phyloP scores from a whole-genome alignment of 2,888 invertebrate genomes.

The Drosophila buzzatii region DNA sequence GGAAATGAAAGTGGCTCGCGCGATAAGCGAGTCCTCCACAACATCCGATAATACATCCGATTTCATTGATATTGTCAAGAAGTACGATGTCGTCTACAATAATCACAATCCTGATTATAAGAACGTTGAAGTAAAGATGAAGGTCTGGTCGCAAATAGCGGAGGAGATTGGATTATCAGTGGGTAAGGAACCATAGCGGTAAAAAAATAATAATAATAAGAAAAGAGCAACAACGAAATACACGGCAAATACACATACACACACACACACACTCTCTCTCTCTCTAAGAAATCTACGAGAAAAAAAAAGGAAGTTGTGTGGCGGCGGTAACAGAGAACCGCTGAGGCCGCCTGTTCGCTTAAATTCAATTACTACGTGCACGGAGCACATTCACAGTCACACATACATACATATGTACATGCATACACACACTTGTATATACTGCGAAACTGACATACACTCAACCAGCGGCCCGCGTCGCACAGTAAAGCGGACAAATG shows the following conservation, averaged over 20 bases:
- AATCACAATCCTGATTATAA: constrained; percentile 85
- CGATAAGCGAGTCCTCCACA: constrained; percentile 82
- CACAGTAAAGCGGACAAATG: constrained; percentile 66
- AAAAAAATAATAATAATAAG: constrained; percentile 2
- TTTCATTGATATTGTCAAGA: constrained; percentile 85
- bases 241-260: constrained; percentile 7
- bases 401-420: constrained; percentile 9
- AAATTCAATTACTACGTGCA: constrained; percentile 67
- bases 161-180: constrained; percentile 84
- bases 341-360: constrained; percentile 59
- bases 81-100: constrained; percentile 84
- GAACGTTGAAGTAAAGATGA: constrained; percentile 84
- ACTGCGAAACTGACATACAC: constrained; percentile 35
- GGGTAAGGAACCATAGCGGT: constrained; percentile 74
- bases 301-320: constrained; percentile 55
- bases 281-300: constrained; percentile 26
- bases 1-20: constrained; percentile 79
- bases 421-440: constrained; percentile 22
- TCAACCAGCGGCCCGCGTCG: constrained; percentile 57
- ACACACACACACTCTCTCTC: constrained; percentile 8
- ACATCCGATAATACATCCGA: constrained; percentile 84
- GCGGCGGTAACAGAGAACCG: constrained; percentile 44
- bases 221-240: constrained; percentile 13
- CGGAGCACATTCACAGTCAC: constrained; percentile 35
- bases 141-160: constrained; percentile 84